Evolutionary conservation across 2,888 invertebrate species (phyloP), one percentile per base, ranked within the genome.

Genomic region (Drosophila greeni): DNA sequence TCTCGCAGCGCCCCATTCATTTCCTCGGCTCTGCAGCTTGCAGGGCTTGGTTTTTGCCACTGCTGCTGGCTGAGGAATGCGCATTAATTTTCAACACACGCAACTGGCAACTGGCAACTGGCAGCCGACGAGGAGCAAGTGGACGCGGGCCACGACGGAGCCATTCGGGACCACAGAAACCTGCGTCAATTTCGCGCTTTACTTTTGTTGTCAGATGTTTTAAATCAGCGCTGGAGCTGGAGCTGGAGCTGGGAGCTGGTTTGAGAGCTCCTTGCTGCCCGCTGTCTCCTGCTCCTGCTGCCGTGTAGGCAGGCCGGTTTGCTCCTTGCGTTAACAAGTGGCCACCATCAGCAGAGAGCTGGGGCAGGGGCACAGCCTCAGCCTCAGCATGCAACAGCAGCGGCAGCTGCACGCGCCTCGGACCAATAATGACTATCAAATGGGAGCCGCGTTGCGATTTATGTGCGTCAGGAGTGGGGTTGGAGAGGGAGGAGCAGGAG

Each of bases 171-270:
- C 29, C 45, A 29, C 39, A 76, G 83, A 74, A 82, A 74, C 76
- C 84, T 84, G 84, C 82, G 82, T 81, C 82, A 81, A 81, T 81
- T 81, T 81, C 80, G 80, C 80, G 84, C 80, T 80, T 80, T 84
- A 84, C 82, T 79, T 79, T 81, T 79, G 79, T 83, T 79, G 79
- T 83, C 79, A 83, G 79, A 79, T 83, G 79, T 75, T 81, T 79
- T 83, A 79, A 79, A 79, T 79, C 79, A 79, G 82, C 74, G 70
- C n/a, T n/a, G n/a, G n/a, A n/a, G n/a, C n/a, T 34, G 65, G 66
- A 62, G 72, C 67, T 70, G 70, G 55, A 26, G 24, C 24, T 24
- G 26, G 67, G 64, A 64, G 72, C 67, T 70, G 70, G 55, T 52
- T 70, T 70, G 11, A 16, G 36, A 36, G 36, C 37, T 66, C 34